Evolutionary conservation across 2,888 invertebrate species (phyloP), one percentile per base, ranked within the genome.

Genomic region (Pristionchus japonicus): DNA sequence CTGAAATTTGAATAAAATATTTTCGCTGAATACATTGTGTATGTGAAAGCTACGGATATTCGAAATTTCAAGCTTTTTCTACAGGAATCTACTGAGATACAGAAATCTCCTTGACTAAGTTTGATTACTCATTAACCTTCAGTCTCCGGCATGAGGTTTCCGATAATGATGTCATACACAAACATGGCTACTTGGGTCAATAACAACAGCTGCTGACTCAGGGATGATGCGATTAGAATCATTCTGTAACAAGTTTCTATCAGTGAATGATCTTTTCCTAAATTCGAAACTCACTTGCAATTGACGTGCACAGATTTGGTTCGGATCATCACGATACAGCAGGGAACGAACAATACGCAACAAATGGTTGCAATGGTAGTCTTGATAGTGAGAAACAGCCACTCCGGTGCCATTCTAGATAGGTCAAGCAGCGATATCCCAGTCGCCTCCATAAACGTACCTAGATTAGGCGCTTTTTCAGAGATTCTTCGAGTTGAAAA

Each of bases 271-370:
- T n/a, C n/a, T n/a, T n/a, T n/a, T n/a, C n/a, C n/a, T n/a, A n/a
- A n/a, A n/a, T n/a, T n/a, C n/a, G n/a, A n/a, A 74, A 74, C 74
- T 74, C 74, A 74, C 74, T 74, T 74, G 74, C 74, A 74, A 37
- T 74, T 74, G 34, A 34, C 23, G 17, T 74, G 74, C 20, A 74
- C 74, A 0, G 74, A 27, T 23, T 40, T 37, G 9, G 40, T 74
- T 40, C 27, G 34, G 13, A 74, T 37, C 74, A 74, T 74, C 17
- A 74, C 74, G 6, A 74, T 23, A 23, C 34, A 37, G 23, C 74
- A 74, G 34, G 74, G 74, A 17, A 74, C 0, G 74, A 74, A 74
- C 11, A 74, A 15, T 3, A 74, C 4, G 11, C 34, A 74, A 40
- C 37, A 74, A 34, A 40, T 17, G 20, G 34, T 13, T 11, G 74